These are phyloP conservation scores for Psittacula derbiana DNA, from an alignment of 2,797 vertebrate species.

Conservation along the genomic window DNA sequence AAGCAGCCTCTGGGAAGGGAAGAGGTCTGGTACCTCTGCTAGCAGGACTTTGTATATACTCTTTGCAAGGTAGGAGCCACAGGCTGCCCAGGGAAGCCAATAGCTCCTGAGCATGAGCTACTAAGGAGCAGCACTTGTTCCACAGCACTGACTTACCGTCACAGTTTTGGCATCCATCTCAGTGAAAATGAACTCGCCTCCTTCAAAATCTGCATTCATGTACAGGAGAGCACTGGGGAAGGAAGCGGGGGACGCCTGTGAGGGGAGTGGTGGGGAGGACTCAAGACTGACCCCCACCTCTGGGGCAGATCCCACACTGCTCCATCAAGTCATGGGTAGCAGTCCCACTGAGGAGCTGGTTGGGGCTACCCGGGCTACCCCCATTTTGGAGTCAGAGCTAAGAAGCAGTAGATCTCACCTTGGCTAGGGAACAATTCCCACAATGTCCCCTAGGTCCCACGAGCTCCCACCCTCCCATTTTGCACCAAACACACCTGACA, in stretches of 20 bases:
- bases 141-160: conserved; percentile 81
- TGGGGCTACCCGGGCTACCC: not conserved
- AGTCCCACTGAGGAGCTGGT: not conserved
- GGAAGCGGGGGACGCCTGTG: not conserved
- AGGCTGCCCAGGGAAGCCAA: not conserved
- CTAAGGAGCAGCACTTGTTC: not conserved
- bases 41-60: not conserved
- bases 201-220: conserved; percentile 94
- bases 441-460: not conserved
- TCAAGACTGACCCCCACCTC: not conserved
- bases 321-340: accelerated
- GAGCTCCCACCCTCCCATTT: not conserved
- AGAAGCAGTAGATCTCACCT: not conserved
- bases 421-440: not conserved
- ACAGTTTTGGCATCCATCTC: conserved; percentile 97
- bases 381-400: not conserved
- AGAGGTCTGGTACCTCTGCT: not conserved
- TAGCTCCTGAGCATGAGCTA: not conserved
- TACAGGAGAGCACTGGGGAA: conserved; percentile 89
- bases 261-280: not conserved
- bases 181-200: conserved; percentile 97
- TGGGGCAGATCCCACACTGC: not conserved
- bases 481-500: not conserved
- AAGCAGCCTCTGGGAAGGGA: not conserved
- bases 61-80: not conserved